Evolutionary conservation across 2,888 invertebrate species (phyloP).

Genomic region (Tolmerus cingulatus): DNA sequence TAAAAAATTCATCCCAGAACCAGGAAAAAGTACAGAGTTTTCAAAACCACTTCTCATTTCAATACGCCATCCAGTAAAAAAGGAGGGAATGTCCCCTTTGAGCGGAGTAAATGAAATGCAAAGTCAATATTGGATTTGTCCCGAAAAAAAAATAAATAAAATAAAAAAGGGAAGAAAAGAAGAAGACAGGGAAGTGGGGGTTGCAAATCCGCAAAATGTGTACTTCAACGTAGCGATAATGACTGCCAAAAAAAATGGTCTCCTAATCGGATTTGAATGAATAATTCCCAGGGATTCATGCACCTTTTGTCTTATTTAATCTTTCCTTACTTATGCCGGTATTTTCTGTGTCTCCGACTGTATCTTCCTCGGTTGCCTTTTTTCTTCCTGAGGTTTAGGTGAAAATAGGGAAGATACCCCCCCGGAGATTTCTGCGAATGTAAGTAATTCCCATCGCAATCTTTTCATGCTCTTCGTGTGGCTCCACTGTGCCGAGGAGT

Average conservation of each 20-base stretch:
- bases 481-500: not conserved
- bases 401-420: not conserved
- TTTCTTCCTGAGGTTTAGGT: not conserved
- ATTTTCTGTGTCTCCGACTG: not conserved
- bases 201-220: not conserved
- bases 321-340: not conserved
- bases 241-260: not conserved
- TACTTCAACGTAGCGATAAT: not conserved
- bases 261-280: not conserved
- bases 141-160: not conserved
- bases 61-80: not conserved
- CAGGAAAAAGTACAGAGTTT: not conserved
- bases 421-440: not conserved
- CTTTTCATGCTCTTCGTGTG: not conserved
- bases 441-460: not conserved
- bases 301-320: not conserved
- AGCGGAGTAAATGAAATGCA: not conserved
- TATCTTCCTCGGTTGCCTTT: not conserved
- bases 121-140: not conserved
- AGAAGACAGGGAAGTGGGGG: not conserved
- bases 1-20: not conserved
- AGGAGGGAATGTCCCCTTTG: not conserved
- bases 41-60: not conserved
- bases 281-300: not conserved
- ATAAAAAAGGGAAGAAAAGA: not conserved